These are phyloP conservation scores for Macrotrachela quadricornifera DNA, from an alignment of 1,140 invertebrate genomes.

Conservation along the genomic window DNA sequence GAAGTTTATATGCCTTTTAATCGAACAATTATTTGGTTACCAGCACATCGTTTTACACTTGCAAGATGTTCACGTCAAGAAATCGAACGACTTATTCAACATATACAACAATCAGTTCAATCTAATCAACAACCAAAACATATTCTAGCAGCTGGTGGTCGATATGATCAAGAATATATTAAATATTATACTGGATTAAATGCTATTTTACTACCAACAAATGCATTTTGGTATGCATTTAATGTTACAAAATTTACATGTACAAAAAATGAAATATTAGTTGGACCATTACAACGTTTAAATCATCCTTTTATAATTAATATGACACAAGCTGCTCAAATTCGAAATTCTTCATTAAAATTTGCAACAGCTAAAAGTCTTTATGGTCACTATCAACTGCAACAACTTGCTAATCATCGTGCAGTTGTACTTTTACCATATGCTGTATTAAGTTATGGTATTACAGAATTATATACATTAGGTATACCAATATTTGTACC, in stretches of 20 bases:
- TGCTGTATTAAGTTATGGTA: slow-evolving; percentile 3
- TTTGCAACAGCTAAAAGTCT: background rate
- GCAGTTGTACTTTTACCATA: slow-evolving; percentile 10
- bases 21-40: slow-evolving; percentile 9
- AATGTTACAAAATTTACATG: background rate
- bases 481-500: slow-evolving; percentile 11
- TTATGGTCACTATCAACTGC: slow-evolving; percentile 9
- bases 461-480: slow-evolving; percentile 8
- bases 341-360: no score
- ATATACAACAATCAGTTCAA: background rate
- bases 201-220: background rate
- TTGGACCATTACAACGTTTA: background rate
- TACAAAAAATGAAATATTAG: background rate
- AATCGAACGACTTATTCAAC: background rate
- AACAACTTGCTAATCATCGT: slow-evolving; percentile 7
- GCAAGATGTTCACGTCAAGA: slow-evolving; percentile 4
- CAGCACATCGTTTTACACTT: slow-evolving; percentile 8
- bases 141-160: background rate
- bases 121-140: no score
- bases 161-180: slow-evolving; percentile 9
- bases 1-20: slow-evolving; percentile 10
- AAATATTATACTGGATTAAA: slow-evolving; percentile 3
- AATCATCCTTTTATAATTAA: background rate
- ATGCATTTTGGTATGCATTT: background rate
- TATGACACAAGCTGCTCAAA: no score